Evolutionary conservation across 1,140 invertebrate genomes (phyloP), one percentile per base, ranked within the genome.

Genomic region (Phymastichus coffea): DNA sequence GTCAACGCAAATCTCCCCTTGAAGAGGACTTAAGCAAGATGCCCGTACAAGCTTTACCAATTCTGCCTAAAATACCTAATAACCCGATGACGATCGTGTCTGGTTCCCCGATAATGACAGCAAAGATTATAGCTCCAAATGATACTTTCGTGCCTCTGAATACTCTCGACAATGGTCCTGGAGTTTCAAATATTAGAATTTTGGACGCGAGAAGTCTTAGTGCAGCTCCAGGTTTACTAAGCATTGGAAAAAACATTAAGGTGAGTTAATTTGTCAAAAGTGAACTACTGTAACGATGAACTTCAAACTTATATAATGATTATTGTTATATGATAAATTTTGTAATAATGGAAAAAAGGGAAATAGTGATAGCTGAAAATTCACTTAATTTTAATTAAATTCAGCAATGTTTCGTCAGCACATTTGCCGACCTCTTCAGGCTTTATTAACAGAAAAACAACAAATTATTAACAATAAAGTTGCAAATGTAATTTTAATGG

Each of bases 171-270:
- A 38, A 38, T 4, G 30, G 28, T 14, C 6, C 12, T 6, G 28
- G 28, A 7, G 15, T 61, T 23, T 61, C 59, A 0, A 61, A 61
- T 23, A 55, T 61, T 37, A 28, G 52, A 9, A 61, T 61, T 30
- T 20, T 61, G 7, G 52, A 56, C 4, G 43, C 58, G 1, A 48
- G 58, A 0, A 61, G 58, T 37, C 26, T 61, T 7, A 60, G 19
- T 12, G 10, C 10, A 41, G 0, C 17, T 12, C 26, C 51, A 1
- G 52, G 51, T 48, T 23, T 61, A 22, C 30, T 61, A 8, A 56
- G 30, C 30, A 35, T 61, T 17, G 37, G 52, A 25, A 48, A 55
- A 33, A 56, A 56, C 4, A 56, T 61, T 12, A 53, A 60, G 25
- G 57, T 60, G 8, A 48, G 17, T 20, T n/a, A n/a, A n/a, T n/a